Evolutionary conservation across 2,888 invertebrate genomes (phyloP), one percentile per base, ranked within the genome.

Genomic region (Perithous albicinctus): DNA sequence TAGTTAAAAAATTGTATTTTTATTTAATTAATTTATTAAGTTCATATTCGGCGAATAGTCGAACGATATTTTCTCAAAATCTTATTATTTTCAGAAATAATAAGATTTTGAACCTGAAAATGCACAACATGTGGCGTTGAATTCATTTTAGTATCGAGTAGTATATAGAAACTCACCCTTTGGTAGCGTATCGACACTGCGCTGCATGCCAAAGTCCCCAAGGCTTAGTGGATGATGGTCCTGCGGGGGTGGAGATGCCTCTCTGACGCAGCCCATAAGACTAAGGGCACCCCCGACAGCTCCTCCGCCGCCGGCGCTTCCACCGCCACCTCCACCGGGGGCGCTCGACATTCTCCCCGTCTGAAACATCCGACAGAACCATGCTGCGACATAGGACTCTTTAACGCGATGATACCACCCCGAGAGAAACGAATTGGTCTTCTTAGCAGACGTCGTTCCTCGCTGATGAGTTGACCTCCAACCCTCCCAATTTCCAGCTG

Each of bases 261-360:
- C 94, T 63, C 95, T 93, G 80, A 95, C 94, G 89, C 94, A 95
- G 74, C 94, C 96, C 96, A 96, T 96, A 90, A 96, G 94, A 89
- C 94, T 94, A 87, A 94, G 94, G 89, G 94, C 94, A 90, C 95
- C 95, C 89, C 94, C 94, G 89, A 94, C 94, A 89, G 94, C 94
- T 90, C 93, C 94, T 91, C 93, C 92, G 90, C 90, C 92, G 88
- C 84, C 80, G 72, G 87, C 86, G 51, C 86, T 86, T 85, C 93
- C 93, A 90, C 93, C 81, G 89, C 93, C 93, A 56, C 78, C 80
- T 87, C 92, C 93, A 92, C 92, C 74, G 73, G 83, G 43, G 85
- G 82, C 59, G 80, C 77, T 85, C 82, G 89, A 90, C 88, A 90
- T 90, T 70, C 86, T 87, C 80, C 84, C 84, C 66, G 75, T 87